phyloP scores from a whole-genome alignment of 1,140 invertebrate genomes.

The Nylanderia fulva region DNA sequence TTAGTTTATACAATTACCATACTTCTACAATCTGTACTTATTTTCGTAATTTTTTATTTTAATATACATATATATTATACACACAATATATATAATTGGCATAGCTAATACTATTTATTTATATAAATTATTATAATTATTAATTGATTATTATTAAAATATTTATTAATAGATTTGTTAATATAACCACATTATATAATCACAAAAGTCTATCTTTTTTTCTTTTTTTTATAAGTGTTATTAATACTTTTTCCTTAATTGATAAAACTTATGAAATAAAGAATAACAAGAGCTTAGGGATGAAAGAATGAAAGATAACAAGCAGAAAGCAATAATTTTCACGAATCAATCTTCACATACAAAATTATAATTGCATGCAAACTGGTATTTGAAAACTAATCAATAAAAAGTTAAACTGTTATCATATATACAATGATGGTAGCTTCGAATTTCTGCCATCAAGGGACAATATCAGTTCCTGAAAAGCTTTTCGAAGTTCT shows the following conservation, averaged over 20 bases:
- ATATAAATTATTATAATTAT: background rate
- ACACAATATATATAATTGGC: too few relatives aligned
- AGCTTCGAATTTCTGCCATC: constrained; percentile 24
- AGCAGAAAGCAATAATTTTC: background rate
- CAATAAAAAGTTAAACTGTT: constrained; percentile 3
- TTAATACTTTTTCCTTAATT: background rate
- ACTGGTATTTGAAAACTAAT: background rate
- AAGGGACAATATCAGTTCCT: constrained; percentile 28
- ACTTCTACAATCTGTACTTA: background rate
- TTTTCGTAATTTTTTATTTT: background rate
- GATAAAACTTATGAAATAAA: background rate
- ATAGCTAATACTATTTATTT: background rate
- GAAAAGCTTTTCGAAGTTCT: constrained; percentile 41
- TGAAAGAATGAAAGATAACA: background rate
- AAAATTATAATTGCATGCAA: background rate
- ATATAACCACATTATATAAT: too few relatives aligned
- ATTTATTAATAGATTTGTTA: background rate
- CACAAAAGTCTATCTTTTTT: too few relatives aligned
- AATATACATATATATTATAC: constrained; percentile 32
- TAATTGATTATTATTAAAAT: background rate
- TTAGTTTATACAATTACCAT: background rate
- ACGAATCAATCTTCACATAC: background rate
- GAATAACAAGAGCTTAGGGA: background rate
- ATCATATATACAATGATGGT: background rate
- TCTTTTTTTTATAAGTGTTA: background rate